Evolutionary conservation across 2,888 invertebrate genomes (phyloP), one percentile per base, ranked within the genome.

Genomic region (Scelioninae gen. 1): DNA sequence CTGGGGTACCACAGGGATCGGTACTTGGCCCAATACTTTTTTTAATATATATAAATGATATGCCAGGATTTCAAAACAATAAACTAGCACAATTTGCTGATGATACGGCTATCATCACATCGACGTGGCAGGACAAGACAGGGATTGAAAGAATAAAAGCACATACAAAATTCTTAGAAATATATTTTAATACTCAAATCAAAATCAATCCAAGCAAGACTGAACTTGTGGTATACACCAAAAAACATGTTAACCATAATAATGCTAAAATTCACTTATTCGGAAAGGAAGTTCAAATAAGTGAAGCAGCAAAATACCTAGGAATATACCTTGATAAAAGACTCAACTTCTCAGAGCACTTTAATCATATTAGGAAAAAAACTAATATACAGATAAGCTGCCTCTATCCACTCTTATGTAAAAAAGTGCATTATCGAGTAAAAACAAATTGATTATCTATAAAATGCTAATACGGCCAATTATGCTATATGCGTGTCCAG

Each of bases 361-460:
- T 29, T n/a, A n/a, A 60, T 5, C 13, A 77, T 9, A 47, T 65
- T 7, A 29, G 45, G 6, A 49, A 11, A 23, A 68, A 58, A 43
- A 40, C 56, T 7, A 82, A 8, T 75, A 55, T 29, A 15, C 32
- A 49, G 43, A 43, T 53, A 3, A 11, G 8, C 1, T 40, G 11
- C n/a, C 84, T 16, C 62, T 80, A 45, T 63, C 66, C 84, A 0
- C 56, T 82, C 3, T 15, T 83, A 8, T 47, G 56, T 13, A 49
- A 56, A 10, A 81, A 58, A 65, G 62, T 11, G 13, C 43, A 38
- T 51, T 76, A 5, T 45, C 32, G 6, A 13, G 9, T 15, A 76
- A 84, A 69, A 85, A 86, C 45, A 87, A 88, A 79, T 63, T 53
- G 29, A 53, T 84, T 2, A 51, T 88, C 1, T 88, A 89, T 53